Base-by-base conservation (phyloP, 2,113 vertebrate genomes). In the Baryphthengus martii region DNA sequence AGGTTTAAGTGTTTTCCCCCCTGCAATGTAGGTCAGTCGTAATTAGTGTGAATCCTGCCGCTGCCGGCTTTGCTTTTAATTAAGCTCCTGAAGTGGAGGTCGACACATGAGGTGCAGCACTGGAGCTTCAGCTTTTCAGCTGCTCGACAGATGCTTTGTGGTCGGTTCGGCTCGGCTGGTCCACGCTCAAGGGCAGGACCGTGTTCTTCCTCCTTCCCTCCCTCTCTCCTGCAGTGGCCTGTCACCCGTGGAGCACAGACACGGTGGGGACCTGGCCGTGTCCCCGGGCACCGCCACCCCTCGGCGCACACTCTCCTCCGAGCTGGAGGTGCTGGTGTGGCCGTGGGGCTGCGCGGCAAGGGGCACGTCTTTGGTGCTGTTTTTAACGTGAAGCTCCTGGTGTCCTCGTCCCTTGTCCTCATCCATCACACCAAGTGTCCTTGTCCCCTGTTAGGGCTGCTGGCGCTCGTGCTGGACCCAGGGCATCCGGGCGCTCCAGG, bases 21-120 rank as follows among this genome's bases (percentile, higher is more conserved):
- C 26, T 35, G 26, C 82, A 91, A 94, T 95, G 67, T 76, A 96
- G 95, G 95, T 92, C 95, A 93, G 49, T 15, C 2, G 0, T 93
- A 93, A 97, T 97, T 94, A 97, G 87, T 2, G 63, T 7, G 66
- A 53, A 75, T 91, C 88, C 92, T 89, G 86, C 58, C 87, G 88
- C 88, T 63, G 87, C 58, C 1, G 1, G 33, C 71, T 89, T 63
- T 2, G 2, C 58, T 90, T 70, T 94, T 97, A 95, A 97, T 95
- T 88, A 96, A 94, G 76, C 89, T 80, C 71, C 92, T 94, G 66
- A 42, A 66, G 86, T 4, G 70, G 44, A 80, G 62, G 79, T 75
- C 6, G n/a, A 37, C 3, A 35, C 94, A 50, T 12, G 35, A 79
- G 67, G 85, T 75, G 74, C 90, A 58, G 40, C 56, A 11, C 17